Base-by-base conservation (phyloP, 2,888 invertebrate species). In the Cyclophora punctaria region DNA sequence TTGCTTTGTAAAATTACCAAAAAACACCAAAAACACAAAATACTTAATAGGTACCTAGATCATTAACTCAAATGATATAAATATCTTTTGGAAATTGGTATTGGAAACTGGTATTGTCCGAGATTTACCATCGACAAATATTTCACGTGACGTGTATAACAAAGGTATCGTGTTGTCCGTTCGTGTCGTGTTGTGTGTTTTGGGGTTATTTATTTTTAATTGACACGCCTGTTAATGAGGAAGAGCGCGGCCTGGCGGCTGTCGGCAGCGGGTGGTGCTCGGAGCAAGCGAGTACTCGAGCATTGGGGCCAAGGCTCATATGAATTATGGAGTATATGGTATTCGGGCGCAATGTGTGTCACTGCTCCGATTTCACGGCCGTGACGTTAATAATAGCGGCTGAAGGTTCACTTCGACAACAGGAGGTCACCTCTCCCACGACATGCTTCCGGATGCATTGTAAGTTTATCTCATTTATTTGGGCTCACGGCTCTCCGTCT, bases 311-410 rank as follows among this genome's bases (percentile, higher is more conserved):
- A 86, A 88, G 87, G 86, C 73, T 75, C 72, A 75, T 73, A 80
- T 87, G 86, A 85, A 84, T 87, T 86, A 88, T 86, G 83, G 83
- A 86, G 78, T 80, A 78, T 81, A 85, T 83, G 83, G 84, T 81
- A 83, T 85, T 85, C 81, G 75, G 82, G 73, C 73, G 73, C 78
- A 72, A 83, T 83, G 80, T 85, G 67, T 83, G 83, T 78, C 80
- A 78, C 79, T 77, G 82, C 77, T 83, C 81, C 75, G 78, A 74
- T 83, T 85, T 84, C 83, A 83, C 80, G 85, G 85, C 75, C 85
- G 78, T 73, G 75, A 70, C 79, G 70, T 78, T 78, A 80, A 79
- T 85, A 85, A 85, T 80, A 83, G 73, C 80, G 67, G 67, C 71
- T 74, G 83, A 87, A 87, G 83, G 86, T 84, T 73, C 71, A 71